These are phyloP conservation scores for Spongilla lacustris DNA, from an alignment of 37 sponge, comb jelly and placozoan genomes.

Conservation along the genomic window DNA sequence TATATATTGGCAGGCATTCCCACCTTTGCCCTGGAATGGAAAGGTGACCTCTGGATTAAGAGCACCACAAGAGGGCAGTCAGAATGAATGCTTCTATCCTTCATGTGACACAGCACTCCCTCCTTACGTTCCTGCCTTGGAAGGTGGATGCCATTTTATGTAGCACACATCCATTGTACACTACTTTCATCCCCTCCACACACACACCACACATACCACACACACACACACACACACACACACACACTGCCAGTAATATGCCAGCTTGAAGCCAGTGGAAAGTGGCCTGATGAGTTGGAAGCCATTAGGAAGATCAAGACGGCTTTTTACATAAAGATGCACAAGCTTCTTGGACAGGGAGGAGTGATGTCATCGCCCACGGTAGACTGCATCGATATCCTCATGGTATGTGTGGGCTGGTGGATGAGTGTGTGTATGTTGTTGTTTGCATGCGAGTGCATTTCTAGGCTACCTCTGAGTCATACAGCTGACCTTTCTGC, in stretches of 20 bases:
- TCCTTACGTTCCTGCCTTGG: conserved; percentile 45
- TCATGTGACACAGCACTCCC: conserved; percentile 68
- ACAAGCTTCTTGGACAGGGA: conserved; percentile 55
- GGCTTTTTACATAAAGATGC: conserved; percentile 83
- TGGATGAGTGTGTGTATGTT: background rate
- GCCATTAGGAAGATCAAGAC: conserved; percentile 88
- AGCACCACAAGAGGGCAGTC: conserved; percentile 9
- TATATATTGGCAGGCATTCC: conserved; percentile 57
- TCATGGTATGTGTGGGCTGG: conserved; percentile 48
- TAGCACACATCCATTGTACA: background rate
- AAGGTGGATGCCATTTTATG: conserved; percentile 33
- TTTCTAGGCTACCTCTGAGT: no score
- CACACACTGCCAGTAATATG: conserved; percentile 63
- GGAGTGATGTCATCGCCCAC: conserved; percentile 66
- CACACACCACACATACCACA: background rate
- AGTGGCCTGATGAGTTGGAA: conserved; percentile 93
- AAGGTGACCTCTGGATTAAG: conserved; percentile 18
- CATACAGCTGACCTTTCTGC: background rate
- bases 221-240: conserved; percentile 11
- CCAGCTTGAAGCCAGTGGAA: conserved; percentile 93
- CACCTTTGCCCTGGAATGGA: conserved; percentile 72
- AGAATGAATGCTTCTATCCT: conserved; percentile 74
- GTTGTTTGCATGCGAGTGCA: no score
- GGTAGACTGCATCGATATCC: conserved; percentile 64
- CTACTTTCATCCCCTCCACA: background rate